Evolutionary conservation across 2,888 invertebrate genomes (phyloP).

Genomic region (Tipula helvola): DNA sequence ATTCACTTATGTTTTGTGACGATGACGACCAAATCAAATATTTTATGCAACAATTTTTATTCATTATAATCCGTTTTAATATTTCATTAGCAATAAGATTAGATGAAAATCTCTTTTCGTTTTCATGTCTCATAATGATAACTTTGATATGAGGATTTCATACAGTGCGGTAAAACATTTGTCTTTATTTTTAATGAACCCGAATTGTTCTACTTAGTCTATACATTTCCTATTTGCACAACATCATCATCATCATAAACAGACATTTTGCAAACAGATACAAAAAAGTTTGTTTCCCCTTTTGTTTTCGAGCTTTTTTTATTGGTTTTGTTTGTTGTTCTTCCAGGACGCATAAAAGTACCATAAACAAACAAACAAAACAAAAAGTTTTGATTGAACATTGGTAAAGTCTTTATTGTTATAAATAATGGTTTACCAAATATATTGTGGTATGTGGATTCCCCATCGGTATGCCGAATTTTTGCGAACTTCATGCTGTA

Average conservation of each 20-base stretch:
- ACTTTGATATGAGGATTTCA: not conserved
- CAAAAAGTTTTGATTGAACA: not conserved
- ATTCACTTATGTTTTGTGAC: not conserved
- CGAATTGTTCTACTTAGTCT: not conserved
- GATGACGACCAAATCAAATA: not conserved
- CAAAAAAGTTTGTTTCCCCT: not conserved
- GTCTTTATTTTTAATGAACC: no score
- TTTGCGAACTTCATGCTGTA: no score
- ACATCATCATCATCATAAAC: not conserved
- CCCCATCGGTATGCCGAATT: not conserved
- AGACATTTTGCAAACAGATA: not conserved
- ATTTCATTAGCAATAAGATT: constrained; percentile 4
- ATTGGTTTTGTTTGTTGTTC: not conserved
- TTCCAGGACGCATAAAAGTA: not conserved
- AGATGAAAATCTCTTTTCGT: not conserved
- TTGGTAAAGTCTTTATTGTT: not conserved
- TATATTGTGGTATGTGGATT: not conserved
- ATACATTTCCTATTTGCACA: not conserved
- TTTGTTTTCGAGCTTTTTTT: not conserved
- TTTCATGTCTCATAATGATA: no score
- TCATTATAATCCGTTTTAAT: not conserved
- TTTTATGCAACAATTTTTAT: not conserved
- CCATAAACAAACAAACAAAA: not conserved
- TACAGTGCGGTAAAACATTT: not conserved
- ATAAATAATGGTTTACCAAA: not conserved